Evolutionary conservation across 1,140 invertebrate species (phyloP), one percentile per base, ranked within the genome.

Genomic region (Cydia pomonella): DNA sequence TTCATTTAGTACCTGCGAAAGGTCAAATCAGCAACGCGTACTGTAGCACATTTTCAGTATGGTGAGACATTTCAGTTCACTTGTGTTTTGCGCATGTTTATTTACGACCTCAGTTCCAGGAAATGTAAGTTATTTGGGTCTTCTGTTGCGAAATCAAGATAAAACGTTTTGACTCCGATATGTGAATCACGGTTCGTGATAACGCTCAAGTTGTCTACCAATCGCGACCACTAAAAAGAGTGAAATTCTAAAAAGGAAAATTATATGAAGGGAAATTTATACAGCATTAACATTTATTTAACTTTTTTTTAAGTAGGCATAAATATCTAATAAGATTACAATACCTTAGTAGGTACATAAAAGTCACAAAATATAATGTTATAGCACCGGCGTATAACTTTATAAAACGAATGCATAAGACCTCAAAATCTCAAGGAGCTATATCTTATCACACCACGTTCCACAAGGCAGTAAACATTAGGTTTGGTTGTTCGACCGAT

Each of bases 361-460:
- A 53, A 53, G 50, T 1, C 12, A 53, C n/a, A 53, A 53, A 50
- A 50, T 47, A 47, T 47, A 47, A 53, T 7, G n/a, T 59, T 21
- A 12, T 12, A 59, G 23, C 9, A 23, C 53, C 53, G 53, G 53
- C 9, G 21, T 23, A 18, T 10, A 21, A 59, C 53, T 59, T 59
- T 5, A 23, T 59, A 23, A 12, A 59, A 23, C 10, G 47, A 23
- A 10, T 18, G 33, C 6, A 29, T 27, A 38, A 38, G 25, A 69
- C 64, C 64, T 69, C 16, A 27, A 29, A 29, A 69, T 38, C 64
- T 69, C 25, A 69, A 27, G 64, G 29, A 69, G 53, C 53, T 59
- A 59, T 84, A 81, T 84, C 83, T 86, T 86, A 86, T 84, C 83
- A 77, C 73, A 77, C 78, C 75, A 73, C 75, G 76, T 72, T 76